Evolutionary conservation across 2,888 invertebrate species (phyloP), one percentile per base, ranked within the genome.

Genomic region (Callyntrura guangdongensis): DNA sequence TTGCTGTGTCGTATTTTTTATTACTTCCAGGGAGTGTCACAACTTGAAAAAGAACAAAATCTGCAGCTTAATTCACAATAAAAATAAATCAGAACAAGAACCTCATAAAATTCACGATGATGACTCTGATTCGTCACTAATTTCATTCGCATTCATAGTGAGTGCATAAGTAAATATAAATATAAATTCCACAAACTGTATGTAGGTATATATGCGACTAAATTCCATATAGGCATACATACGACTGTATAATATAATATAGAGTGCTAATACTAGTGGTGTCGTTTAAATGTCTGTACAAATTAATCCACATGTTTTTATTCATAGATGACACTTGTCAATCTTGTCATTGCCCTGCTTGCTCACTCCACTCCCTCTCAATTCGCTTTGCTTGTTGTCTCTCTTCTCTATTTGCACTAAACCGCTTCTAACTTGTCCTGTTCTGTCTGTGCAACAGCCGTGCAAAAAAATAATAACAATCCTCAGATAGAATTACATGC

Each of bases 1-100:
- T 22, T 9, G 36, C 6, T 61, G 25, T 9, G n/a, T 25, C 53
- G 27, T 79, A 56, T 56, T 79, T 56, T 79, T 79, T 79, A 79
- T 56, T 53, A 79, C 79, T 79, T 79, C 79, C 79, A 79, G 79
- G 79, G 79, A 79, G 79, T 79, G 79, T 79, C 79, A 79, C 25
- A 53, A 56, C 56, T 79, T 79, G 53, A 79, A 79, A 53, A 56
- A 56, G 14, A 77, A n/a, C n/a, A 22, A 49, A 9, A 49, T 74
- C 27, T 56, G 53, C 56, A 27, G 25, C 56, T 53, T 56, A 25
- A 27, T 25, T 79, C 56, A 79, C 56, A 45, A 53, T 36, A 22
- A 25, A 25, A 36, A 36, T 36, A 36, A 36, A 36, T 36, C 36
- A 36, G 36, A 6, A 4, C 36, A 2, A 36, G 3, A 36, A 6